A percentile compares a stretch with the other conserved stretches of the same genome.
phyloP scores from a whole-genome alignment of 2,797 vertebrate genomes.

The Crax fasciolata region DNA sequence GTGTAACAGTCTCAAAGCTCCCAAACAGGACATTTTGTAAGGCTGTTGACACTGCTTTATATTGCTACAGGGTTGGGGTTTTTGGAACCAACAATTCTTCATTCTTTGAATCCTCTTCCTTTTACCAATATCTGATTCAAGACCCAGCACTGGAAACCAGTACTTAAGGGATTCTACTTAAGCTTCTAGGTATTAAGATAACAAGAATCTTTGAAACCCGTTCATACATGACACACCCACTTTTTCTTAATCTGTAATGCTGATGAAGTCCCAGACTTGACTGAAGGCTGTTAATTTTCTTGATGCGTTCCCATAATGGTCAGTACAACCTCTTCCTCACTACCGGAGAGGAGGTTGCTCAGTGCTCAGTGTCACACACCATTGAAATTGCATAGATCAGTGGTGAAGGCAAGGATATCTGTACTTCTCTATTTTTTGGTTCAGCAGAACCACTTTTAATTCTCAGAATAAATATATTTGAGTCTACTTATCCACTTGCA shows the following conservation, averaged over 20 bases:
- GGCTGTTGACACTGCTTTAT: not conserved
- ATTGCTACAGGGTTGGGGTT: accelerated
- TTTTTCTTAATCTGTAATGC: not conserved
- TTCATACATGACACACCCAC: not conserved
- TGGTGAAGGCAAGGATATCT: not conserved
- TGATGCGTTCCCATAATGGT: not conserved
- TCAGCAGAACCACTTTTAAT: not conserved
- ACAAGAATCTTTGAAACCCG: not conserved
- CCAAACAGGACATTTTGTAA: not conserved
- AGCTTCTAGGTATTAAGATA: not conserved
- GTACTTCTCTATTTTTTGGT: not conserved
- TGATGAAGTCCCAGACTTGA: not conserved
- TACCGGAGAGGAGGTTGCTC: not conserved
- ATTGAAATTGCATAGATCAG: not conserved
- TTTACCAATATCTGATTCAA: not conserved
- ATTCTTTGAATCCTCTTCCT: not conserved
- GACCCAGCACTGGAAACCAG: not conserved
- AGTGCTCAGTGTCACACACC: not conserved
- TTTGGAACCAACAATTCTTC: not conserved
- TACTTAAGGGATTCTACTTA: not conserved
- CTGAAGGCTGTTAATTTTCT: not conserved
- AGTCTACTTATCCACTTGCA: not conserved
- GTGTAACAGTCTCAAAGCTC: not conserved
- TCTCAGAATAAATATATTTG: not conserved
- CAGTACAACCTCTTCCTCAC: not conserved